Percentiles rank a stretch among this genome's conserved stretches.
phyloP scores from a whole-genome alignment of 2,888 invertebrate species.

The Lypha dubia region DNA sequence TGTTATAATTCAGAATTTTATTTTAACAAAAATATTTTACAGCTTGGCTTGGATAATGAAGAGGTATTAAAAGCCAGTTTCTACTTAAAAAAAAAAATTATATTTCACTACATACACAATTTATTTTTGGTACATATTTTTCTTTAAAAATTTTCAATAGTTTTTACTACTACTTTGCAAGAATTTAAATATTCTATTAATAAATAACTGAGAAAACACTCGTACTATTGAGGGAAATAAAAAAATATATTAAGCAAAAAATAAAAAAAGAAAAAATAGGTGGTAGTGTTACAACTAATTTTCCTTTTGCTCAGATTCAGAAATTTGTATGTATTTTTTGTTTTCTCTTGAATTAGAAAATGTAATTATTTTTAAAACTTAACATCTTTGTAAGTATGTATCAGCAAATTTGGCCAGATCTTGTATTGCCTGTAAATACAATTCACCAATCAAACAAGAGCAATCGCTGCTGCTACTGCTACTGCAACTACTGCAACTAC shows the following conservation, averaged over 20 bases:
- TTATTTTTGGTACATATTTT: slow-evolving; percentile 67
- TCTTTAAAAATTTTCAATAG: slow-evolving; percentile 67
- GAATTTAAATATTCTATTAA: slow-evolving; percentile 49
- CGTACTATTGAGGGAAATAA: slow-evolving; percentile 34
- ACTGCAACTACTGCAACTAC: slow-evolving; percentile 9
- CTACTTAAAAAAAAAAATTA: slow-evolving; percentile 68
- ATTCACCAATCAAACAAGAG: not conserved
- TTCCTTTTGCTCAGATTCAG: slow-evolving; percentile 24
- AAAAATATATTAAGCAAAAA: no score
- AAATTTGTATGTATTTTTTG: not conserved
- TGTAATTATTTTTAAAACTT: slow-evolving; percentile 1
- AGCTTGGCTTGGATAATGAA: slow-evolving; percentile 97
- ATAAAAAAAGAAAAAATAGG: no score
- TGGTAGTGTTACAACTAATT: slow-evolving; percentile 37
- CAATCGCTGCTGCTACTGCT: no score
- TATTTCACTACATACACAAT: slow-evolving; percentile 71
- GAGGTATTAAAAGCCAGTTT: slow-evolving; percentile 87
- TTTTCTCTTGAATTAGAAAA: slow-evolving; percentile 6
- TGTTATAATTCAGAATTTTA: slow-evolving; percentile 68
- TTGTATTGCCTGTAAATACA: slow-evolving; percentile 67
- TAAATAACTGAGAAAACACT: slow-evolving; percentile 35
- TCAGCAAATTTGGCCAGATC: slow-evolving; percentile 55
- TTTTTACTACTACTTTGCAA: slow-evolving; percentile 71
- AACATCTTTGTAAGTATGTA: slow-evolving; percentile 60
- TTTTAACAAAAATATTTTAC: slow-evolving; percentile 84